Evolutionary conservation across 2,797 vertebrate species (phyloP), one percentile per base, ranked within the genome.

Genomic region (Brachyalestes nurse): DNA sequence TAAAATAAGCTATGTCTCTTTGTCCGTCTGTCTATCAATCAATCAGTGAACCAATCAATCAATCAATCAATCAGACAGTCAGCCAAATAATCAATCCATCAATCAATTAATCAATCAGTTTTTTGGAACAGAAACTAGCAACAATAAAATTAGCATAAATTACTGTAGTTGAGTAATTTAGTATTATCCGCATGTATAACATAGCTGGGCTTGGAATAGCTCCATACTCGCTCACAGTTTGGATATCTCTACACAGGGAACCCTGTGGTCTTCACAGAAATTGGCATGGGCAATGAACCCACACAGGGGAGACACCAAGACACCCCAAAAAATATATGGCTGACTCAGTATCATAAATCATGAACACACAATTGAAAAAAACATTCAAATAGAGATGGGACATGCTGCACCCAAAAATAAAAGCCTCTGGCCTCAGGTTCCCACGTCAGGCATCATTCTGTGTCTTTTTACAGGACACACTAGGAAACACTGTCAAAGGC

Each of bases 331-430:
- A 38, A n/a, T 4, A 19, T 1, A 40, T 40, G 6, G 34, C 23
- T 60, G 58, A 60, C 34, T 40, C 6, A 9, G 34, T 10, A 66
- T 66, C 62, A 2, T 38, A 2, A 66, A 42, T 7, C 60, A 12
- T 67, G 51, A 47, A 71, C 69, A 19, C 67, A 25, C 67, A 25
- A 14, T 25, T 12, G n/a, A 16, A 14, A 5, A 25, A 51, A 51
- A 70, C 67, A 71, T 51, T 13, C 13, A 28, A 19, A 25, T 1
- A 6, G 28, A 65, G 62, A 21, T 42, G 38, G 12, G 12, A 67
- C n/a, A 21, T 21, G 42, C 17, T 67, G 38, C 34, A 40, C 28
- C 71, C 53, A 19, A 57, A 72, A 72, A 72, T 58, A 72, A 72
- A 72, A 38, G 13, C 45, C 25, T 10, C 53, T n/a, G 9, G 28